phyloP scores from a whole-genome alignment of 2,888 invertebrate species.

The Chironomus riparius region DNA sequence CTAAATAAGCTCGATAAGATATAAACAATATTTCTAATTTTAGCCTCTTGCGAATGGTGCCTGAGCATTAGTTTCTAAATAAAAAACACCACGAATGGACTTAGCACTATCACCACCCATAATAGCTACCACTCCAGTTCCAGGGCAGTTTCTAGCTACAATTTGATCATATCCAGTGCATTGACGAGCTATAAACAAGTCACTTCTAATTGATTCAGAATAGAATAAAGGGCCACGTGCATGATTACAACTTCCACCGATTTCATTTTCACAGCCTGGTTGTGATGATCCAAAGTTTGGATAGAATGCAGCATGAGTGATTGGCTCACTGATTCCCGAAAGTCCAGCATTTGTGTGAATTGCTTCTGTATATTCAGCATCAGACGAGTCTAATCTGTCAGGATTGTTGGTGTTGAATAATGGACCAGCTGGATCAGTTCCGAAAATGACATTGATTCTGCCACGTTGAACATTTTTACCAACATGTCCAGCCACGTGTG shows the following conservation, averaged over 20 bases:
- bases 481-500: constrained; percentile 49
- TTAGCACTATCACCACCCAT: constrained; percentile 34
- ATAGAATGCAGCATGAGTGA: constrained; percentile 45
- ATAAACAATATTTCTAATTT: background rate
- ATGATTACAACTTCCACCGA: constrained; percentile 42
- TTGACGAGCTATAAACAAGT: constrained; percentile 35
- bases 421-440: constrained; percentile 33
- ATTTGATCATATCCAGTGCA: constrained; percentile 34
- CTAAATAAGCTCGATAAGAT: too few relatives aligned
- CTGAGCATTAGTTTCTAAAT: constrained; percentile 34
- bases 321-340: constrained; percentile 36
- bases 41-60: constrained; percentile 34
- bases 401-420: constrained; percentile 32
- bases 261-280: constrained; percentile 43
- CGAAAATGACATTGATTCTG: constrained; percentile 46
- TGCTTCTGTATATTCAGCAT: constrained; percentile 38
- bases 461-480: constrained; percentile 48
- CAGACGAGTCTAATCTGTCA: constrained; percentile 33
- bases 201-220: constrained; percentile 37
- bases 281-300: constrained; percentile 40
- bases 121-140: background rate
- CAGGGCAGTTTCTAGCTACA: constrained; percentile 30
- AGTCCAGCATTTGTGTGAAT: constrained; percentile 38
- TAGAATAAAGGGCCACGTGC: constrained; percentile 41
- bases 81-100: constrained; percentile 34